Conservation (phyloP, 2,113 vertebrate genomes). For the Hemichromis elongatus region DNA sequence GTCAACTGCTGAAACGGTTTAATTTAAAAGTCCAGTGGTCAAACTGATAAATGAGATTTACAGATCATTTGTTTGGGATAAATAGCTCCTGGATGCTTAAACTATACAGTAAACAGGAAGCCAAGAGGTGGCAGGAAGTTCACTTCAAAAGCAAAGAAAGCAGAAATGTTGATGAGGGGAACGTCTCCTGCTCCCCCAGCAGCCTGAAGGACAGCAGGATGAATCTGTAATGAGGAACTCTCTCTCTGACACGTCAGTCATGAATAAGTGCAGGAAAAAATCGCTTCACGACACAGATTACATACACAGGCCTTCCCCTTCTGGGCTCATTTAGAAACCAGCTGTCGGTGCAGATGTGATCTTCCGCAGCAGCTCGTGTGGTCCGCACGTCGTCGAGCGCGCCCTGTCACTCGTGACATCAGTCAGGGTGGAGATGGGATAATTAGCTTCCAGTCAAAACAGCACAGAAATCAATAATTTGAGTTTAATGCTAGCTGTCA, state of each 20-base stretch:
- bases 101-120: background rate
- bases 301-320: background rate
- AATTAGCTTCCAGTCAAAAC: background rate
- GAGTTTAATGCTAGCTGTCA: background rate
- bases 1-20: background rate
- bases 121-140: background rate
- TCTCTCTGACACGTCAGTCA: background rate
- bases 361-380: background rate
- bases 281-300: background rate
- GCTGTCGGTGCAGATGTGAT: background rate
- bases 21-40: background rate
- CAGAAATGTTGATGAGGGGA: background rate
- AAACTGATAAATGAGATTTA: background rate
- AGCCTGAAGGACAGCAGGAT: background rate
- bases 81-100: background rate
- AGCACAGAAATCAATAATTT: background rate
- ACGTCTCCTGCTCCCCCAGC: background rate
- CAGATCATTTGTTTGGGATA: background rate
- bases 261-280: background rate
- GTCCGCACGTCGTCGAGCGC: background rate
- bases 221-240: background rate
- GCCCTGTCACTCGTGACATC: background rate
- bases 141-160: background rate
- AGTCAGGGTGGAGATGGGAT: background rate
- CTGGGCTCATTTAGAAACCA: background rate